phyloP scores from a whole-genome alignment of 2,113 vertebrate species.

The Notothenia rossii region DNA sequence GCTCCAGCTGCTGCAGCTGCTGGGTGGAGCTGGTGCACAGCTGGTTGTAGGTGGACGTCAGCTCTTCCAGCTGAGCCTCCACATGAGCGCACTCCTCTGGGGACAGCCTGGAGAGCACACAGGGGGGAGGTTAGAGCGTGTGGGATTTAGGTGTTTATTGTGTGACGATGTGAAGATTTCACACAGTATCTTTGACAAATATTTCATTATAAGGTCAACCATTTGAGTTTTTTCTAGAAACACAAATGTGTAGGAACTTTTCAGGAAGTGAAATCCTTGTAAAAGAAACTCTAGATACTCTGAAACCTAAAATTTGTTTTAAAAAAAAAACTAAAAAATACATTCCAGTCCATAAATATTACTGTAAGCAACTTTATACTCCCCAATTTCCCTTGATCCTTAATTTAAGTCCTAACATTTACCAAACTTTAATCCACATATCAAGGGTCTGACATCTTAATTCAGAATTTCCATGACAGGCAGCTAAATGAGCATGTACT shows the following conservation, averaged over 20 bases:
- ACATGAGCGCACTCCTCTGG: constrained; percentile 89
- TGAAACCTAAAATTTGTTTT: not conserved
- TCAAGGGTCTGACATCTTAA: not conserved
- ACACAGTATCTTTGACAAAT: not conserved
- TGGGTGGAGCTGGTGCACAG: constrained; percentile 89
- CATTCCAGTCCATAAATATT: not conserved
- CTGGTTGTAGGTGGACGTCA: constrained; percentile 90
- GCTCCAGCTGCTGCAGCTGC: constrained; percentile 93
- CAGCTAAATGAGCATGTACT: not conserved
- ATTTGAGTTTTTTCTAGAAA: not conserved
- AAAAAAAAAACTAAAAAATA: not conserved
- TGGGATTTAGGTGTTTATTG: not conserved
- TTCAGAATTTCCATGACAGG: not conserved
- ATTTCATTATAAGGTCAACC: not conserved
- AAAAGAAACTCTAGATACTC: not conserved
- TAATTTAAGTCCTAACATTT: not conserved
- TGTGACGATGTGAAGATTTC: not conserved
- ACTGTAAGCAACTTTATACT: not conserved
- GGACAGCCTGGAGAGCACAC: constrained; percentile 86
- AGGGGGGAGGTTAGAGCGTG: not conserved
- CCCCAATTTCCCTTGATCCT: not conserved
- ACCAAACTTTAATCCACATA: not conserved
- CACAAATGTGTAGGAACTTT: not conserved
- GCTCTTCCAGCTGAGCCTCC: constrained; percentile 84
- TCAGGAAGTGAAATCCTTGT: not conserved